Evolutionary conservation across 1,140 invertebrate species (phyloP), one percentile per base, ranked within the genome.

Genomic region (Centruroides vittatus): DNA sequence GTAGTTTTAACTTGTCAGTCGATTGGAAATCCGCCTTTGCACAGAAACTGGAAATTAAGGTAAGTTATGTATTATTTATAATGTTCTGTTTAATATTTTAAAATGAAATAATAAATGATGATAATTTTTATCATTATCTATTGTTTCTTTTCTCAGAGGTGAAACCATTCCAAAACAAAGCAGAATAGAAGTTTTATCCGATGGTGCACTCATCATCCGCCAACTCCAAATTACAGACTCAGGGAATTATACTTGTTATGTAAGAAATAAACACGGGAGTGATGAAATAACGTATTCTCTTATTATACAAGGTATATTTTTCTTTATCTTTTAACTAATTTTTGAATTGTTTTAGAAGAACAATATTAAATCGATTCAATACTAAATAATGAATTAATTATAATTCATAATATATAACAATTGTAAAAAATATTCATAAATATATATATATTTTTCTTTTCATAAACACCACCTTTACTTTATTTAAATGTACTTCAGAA

Each of bases 21-120:
- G 49, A 67, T 68, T 50, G 69, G 69, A 8, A 64, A 65, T 54
- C 67, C 68, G 13, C 56, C 61, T 35, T 63, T 64, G 5, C 62
- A 86, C 68, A 88, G 95, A 60, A 81, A 83, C 35, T 95, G 91
- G 92, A 92, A 88, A 75, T 80, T 84, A 69, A 59, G 65, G 64
- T 65, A 57, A 50, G 49, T 36, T 34, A 53, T 53, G 34, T 51
- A 53, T 53, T 23, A 36, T 6, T 12, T 53, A 1, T 41, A 1
- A 41, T 41, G 41, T 2, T 23, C 23, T 23, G 2, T 23, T 23
- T 23, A 23, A 23, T 23, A 23, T 23, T 23, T 23, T 23, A 23
- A 23, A 23, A 23, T 23, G 23, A 23, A 23, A 23, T 23, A 23
- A 23, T 23, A 23, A 23, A 23, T 23, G 41, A 41, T 41, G 8